Conservation (phyloP, 2,888 invertebrate genomes). For the Athripsodes cinereus region DNA sequence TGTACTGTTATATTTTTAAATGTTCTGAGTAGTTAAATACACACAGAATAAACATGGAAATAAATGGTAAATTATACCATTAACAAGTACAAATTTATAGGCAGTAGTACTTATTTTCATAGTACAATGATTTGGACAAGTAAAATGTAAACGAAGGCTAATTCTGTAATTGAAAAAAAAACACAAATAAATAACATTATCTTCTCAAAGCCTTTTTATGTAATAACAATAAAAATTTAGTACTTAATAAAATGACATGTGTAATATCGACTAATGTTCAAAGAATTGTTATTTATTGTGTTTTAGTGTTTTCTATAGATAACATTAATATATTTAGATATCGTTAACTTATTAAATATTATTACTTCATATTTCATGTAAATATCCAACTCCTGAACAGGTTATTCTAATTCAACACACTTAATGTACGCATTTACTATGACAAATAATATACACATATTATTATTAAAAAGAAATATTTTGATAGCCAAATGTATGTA, state of each 20-base stretch:
- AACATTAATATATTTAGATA: neutral
- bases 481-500: neutral
- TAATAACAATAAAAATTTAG: neutral
- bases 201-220: too few species aligned
- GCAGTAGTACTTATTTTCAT: too few species aligned
- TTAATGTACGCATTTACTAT: neutral
- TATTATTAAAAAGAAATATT: constrained; percentile 1
- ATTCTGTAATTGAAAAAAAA: too few species aligned
- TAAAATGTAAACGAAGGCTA: too few species aligned
- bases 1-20: too few species aligned
- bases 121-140: too few species aligned
- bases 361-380: neutral
- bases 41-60: too few species aligned
- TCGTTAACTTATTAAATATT: neutral
- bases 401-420: neutral
- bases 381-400: neutral
- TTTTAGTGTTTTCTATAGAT: neutral
- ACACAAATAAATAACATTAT: too few species aligned
- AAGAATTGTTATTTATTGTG: neutral
- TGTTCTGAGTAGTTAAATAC: too few species aligned
- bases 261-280: neutral
- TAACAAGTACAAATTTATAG: too few species aligned
- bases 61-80: too few species aligned
- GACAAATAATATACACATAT: neutral
- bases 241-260: neutral